Evolutionary conservation across 2,113 vertebrate genomes (phyloP).

Genomic region (Tragelaphus imberbis): DNA sequence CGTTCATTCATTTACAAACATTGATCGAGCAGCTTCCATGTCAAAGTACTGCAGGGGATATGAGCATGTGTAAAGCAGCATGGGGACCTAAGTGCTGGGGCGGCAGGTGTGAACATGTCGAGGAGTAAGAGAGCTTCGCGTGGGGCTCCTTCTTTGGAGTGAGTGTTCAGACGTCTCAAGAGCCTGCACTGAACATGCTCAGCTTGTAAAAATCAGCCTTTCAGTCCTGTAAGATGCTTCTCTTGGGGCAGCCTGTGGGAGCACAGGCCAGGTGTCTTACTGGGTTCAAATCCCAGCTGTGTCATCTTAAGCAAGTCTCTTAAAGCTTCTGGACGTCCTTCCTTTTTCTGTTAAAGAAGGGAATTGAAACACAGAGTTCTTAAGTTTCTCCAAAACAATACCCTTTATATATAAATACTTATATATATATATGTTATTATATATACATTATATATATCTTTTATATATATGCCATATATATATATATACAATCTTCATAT

Average conservation of each 20-base stretch:
- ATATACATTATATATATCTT: background rate
- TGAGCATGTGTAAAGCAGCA: background rate
- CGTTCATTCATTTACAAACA: constrained; percentile 36
- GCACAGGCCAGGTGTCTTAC: background rate
- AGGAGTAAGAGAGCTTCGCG: background rate
- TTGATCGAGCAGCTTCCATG: constrained; percentile 33
- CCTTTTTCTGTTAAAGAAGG: background rate
- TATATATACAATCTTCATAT: background rate
- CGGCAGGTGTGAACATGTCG: background rate
- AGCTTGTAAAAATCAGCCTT: background rate
- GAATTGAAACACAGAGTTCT: background rate
- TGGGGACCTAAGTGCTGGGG: background rate
- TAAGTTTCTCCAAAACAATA: background rate
- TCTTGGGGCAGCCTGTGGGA: background rate
- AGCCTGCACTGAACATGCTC: background rate
- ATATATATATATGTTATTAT: too few relatives aligned
- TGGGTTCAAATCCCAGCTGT: background rate
- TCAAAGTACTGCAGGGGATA: background rate
- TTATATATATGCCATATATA: background rate
- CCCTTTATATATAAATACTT: background rate
- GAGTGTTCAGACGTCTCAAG: background rate
- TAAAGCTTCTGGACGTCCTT: background rate
- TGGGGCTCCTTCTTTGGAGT: background rate
- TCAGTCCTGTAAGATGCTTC: background rate
- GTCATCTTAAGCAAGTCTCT: background rate